These are phyloP conservation scores for Xenops minutus DNA, from an alignment of 2,797 vertebrate genomes.

Conservation along the genomic window DNA sequence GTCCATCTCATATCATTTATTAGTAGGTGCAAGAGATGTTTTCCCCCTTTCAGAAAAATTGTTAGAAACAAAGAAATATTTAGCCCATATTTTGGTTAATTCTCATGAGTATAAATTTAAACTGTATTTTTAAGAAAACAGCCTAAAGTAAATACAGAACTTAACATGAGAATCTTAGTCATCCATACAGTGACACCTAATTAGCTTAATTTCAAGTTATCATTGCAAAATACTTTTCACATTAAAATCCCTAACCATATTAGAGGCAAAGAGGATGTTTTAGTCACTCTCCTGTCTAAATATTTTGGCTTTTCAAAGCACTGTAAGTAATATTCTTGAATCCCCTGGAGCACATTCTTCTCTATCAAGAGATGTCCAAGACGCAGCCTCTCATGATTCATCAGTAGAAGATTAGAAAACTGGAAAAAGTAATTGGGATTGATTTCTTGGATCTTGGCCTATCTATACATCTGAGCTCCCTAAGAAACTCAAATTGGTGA, in stretches of 20 bases:
- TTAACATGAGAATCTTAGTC: neutral
- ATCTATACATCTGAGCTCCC: neutral
- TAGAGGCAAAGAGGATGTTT: neutral
- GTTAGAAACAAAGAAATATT: neutral
- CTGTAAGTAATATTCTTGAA: neutral
- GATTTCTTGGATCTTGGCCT: slow-evolving; percentile 18
- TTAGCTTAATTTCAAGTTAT: neutral
- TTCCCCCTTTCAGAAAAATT: neutral
- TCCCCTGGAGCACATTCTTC: neutral
- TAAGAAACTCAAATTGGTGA: neutral
- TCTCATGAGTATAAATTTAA: neutral
- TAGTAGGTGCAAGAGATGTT: neutral
- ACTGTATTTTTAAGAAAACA: neutral
- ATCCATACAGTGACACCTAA: neutral
- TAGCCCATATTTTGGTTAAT: neutral
- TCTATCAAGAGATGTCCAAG: neutral
- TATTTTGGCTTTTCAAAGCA: neutral
- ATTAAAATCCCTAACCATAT: neutral
- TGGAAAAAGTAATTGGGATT: neutral
- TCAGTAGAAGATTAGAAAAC: neutral
- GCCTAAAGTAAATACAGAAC: neutral
- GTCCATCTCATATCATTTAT: neutral
- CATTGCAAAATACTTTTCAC: neutral
- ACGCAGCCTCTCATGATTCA: neutral
- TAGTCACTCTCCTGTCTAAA: neutral